These are phyloP conservation scores for Eretmochelys imbricata DNA, from an alignment of 2,113 vertebrate genomes.

Conservation along the genomic window DNA sequence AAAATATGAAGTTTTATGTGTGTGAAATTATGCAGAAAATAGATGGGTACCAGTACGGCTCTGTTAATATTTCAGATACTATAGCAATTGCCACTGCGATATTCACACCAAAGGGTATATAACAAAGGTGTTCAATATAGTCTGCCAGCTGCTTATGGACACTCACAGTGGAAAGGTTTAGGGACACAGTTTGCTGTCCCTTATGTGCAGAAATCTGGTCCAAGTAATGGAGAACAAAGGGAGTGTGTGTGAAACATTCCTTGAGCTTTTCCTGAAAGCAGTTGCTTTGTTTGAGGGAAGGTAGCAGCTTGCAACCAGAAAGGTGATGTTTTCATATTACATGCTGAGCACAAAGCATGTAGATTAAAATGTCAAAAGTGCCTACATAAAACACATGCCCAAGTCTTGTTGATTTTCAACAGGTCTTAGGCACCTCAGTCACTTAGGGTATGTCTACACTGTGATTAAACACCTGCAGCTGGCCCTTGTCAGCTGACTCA, in stretches of 20 bases:
- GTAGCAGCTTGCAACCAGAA: neutral
- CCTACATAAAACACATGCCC: neutral
- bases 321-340: neutral
- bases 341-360: neutral
- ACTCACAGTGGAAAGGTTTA: fast-evolving
- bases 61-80: neutral
- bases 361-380: neutral
- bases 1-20: neutral
- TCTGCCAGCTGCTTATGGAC: neutral
- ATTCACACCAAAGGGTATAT: slow-evolving; percentile 1
- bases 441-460: neutral
- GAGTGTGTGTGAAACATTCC: neutral
- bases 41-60: neutral
- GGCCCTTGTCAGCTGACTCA: neutral
- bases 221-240: neutral
- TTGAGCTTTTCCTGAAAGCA: neutral
- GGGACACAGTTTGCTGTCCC: neutral
- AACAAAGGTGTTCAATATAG: neutral
- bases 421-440: neutral
- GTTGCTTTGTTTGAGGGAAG: neutral
- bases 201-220: neutral
- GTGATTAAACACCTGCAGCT: neutral
- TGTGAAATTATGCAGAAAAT: neutral
- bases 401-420: neutral
- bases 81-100: neutral